Evolutionary conservation across 2,888 invertebrate genomes (phyloP), one percentile per base, ranked within the genome.

Genomic region (Drosophila rellima): DNA sequence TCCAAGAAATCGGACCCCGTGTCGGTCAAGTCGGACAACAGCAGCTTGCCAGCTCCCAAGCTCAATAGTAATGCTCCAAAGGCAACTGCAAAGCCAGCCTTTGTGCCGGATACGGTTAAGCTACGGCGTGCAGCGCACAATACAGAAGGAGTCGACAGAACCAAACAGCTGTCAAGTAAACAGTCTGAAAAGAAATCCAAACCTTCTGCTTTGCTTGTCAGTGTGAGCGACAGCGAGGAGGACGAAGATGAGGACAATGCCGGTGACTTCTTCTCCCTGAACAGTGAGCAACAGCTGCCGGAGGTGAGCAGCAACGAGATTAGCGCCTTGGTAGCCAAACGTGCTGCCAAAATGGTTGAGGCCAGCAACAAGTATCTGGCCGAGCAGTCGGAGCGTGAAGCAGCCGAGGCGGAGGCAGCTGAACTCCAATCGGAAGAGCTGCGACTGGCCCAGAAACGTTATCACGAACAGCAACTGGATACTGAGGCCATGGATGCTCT

Each of bases 401-500:
- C 61, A 18, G 52, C 51, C 2, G 70, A 69, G 3, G 62, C 66
- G 2, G 69, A 78, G 7, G 48, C 54, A 3, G 55, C 48, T 10
- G 52, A 67, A 3, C 50, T 52, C 8, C 61, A 76, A 11, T 54
- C 77, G 15, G 73, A 79, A 7, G 78, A 87, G n/a, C 3, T 70
- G n/a, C 63, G 60, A 1, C 6, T 42, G 15, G 82, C 84, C 0
- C 84, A 88, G 29, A 83, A 89, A 55, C 85, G 89, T 11, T 86
- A 83, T 35, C 75, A 83, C 10, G 72, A 82, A 7, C 75, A 89
- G 13, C 72, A 84, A 0, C 39, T 91, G 0, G 77, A 91, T 45
- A 13, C 79, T 0, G 85, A 89, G 45, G 93, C 92, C 7, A 79
- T 96, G 75, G 93, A 95, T 77, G 95, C 95, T 70, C 92, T 97